A percentile compares a stretch with the other conserved stretches of the same genome.
Evolutionary conservation across 2,888 invertebrate genomes (phyloP).

Genomic region (Lissonota sp.): DNA sequence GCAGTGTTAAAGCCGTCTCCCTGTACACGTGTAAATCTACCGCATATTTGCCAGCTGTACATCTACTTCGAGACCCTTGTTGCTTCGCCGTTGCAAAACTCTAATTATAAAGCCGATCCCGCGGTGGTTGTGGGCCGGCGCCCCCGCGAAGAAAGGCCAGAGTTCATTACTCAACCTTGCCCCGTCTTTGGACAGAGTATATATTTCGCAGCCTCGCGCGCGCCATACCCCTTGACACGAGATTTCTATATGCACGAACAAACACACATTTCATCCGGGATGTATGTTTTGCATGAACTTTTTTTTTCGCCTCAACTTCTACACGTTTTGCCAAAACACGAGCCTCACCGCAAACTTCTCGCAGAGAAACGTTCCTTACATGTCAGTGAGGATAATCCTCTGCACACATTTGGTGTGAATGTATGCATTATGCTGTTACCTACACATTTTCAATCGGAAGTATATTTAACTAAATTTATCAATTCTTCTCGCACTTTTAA

Average conservation of each 20-base stretch:
- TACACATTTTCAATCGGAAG: too few species aligned
- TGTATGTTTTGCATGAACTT: constrained; percentile 65
- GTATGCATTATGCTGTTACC: too few species aligned
- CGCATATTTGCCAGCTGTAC: constrained; percentile 8
- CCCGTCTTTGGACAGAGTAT: constrained; percentile 67
- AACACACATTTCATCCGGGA: constrained; percentile 47
- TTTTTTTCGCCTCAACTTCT: constrained; percentile 19
- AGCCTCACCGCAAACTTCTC: constrained; percentile 35
- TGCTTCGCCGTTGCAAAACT: constrained; percentile 28
- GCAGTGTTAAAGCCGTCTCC: too few species aligned
- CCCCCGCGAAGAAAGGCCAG: constrained; percentile 69
- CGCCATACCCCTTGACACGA: constrained; percentile 69
- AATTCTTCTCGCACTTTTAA: too few species aligned
- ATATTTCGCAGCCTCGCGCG: constrained; percentile 54
- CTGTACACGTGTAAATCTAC: too few species aligned
- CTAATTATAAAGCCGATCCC: constrained; percentile 55
- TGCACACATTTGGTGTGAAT: constrained; percentile 22
- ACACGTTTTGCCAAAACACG: constrained; percentile 14
- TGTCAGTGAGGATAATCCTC: constrained; percentile 41
- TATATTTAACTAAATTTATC: too few species aligned
- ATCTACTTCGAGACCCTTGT: constrained; percentile 36
- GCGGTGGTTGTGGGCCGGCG: constrained; percentile 15
- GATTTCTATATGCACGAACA: not conserved
- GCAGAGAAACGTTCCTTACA: constrained; percentile 34
- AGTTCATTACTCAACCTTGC: constrained; percentile 74